These are phyloP conservation scores for Drosophila setosimentum DNA, from an alignment of 2,888 invertebrate genomes.

Conservation along the genomic window DNA sequence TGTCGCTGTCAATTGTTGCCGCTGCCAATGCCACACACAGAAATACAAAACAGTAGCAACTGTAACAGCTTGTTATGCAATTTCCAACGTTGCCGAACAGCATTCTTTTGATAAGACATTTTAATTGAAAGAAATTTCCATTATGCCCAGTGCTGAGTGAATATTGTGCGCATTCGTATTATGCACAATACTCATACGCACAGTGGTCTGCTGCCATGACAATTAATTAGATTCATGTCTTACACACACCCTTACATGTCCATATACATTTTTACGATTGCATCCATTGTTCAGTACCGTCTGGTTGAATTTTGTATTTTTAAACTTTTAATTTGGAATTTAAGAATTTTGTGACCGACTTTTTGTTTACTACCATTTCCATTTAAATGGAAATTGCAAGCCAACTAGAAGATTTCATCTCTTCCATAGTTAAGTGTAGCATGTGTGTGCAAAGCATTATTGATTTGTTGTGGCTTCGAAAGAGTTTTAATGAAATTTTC, in stretches of 20 bases:
- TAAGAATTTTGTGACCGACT: neutral
- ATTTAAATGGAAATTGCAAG: neutral
- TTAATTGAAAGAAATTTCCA: conserved; percentile 58
- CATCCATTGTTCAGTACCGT: conserved; percentile 14
- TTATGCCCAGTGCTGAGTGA: conserved; percentile 2
- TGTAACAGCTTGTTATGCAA: conserved; percentile 20
- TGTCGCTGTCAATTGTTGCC: conserved; percentile 74
- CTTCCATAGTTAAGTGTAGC: neutral
- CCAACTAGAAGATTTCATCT: neutral
- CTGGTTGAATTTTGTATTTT: conserved; percentile 25
- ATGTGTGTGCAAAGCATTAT: neutral
- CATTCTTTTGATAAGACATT: conserved; percentile 51
- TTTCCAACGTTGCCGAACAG: conserved; percentile 27
- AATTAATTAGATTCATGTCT: conserved; percentile 39
- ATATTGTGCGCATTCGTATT: conserved; percentile 28
- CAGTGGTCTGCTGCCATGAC: conserved; percentile 14
- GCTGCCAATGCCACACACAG: conserved; percentile 33
- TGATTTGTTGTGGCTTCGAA: neutral
- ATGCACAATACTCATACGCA: conserved; percentile 45
- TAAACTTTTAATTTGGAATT: conserved; percentile 1
- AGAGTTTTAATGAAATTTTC: neutral
- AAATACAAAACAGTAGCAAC: conserved; percentile 6
- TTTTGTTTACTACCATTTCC: neutral
- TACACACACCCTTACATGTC: neutral
- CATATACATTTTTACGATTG: neutral